Base-by-base conservation (phyloP, 2,113 vertebrate species). In the Archilochus colubris region DNA sequence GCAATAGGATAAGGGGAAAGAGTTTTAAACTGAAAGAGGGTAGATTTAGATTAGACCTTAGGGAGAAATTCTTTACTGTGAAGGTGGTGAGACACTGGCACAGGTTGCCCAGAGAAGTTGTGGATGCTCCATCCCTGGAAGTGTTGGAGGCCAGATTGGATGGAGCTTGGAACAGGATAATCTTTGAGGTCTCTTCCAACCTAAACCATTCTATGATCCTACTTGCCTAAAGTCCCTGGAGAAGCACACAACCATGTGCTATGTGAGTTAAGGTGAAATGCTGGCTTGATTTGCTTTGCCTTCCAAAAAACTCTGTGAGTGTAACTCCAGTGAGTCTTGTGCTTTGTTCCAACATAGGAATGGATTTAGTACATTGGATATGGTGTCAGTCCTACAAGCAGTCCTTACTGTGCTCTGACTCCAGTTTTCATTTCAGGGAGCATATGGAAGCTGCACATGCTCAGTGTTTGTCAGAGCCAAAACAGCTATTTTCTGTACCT, bases 391-490 rank as follows among this genome's bases (percentile, higher is more conserved):
- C 53, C 82, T 69, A 24, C 5, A 46, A 36, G 9, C 14, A 19
- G 3, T 57, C 58, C 18, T 46, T 58, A 43, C 6, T 27, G 16
- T 30, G 11, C 10, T 1, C 0, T 43, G 25, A 54, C n/a, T 53
- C 85, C 7, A 13, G 1, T 36, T 62, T 76, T 40, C 31, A 1
- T 38, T 38, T 14, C 14, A 50, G 30, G 24, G 20, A 81, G 12
- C 5, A 5, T 15, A 28, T 2, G 13, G 48, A 4, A 8, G 67
- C 14, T 81, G 44, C 30, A 54, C 7, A 13, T 0, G 0, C 59
- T 81, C 44, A 19, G 30, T n/a, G 48, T 18, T 14, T 51, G 9
- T 28, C 58, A 46, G 68, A 79, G 20, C 6, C 19, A 36, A 61
- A 85, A 33, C 40, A 61, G 40, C 2, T 76, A 23, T 72, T 62